A percentile compares a stretch with the other conserved stretches of the same genome.
phyloP scores from a whole-genome alignment of 2,113 vertebrate genomes.

The Acrocephalus arundinaceus region DNA sequence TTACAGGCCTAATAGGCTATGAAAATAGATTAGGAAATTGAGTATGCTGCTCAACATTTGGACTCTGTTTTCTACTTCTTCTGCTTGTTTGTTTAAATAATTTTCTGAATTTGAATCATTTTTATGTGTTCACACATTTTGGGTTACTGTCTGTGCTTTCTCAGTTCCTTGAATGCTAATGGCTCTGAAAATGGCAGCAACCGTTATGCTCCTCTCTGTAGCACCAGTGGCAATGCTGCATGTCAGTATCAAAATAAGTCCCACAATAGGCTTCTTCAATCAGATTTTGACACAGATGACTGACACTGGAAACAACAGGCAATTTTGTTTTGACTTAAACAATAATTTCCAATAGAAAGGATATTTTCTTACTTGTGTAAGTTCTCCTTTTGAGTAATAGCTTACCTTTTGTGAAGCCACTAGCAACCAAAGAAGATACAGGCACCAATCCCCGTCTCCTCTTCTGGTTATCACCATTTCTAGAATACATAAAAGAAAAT shows the following conservation, averaged over 20 bases:
- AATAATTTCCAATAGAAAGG: background rate
- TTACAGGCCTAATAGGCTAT: background rate
- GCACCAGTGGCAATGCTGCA: background rate
- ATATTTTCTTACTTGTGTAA: background rate
- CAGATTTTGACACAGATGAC: background rate
- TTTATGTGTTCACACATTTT: background rate
- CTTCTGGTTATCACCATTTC: background rate
- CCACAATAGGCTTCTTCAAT: background rate
- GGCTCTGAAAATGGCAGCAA: background rate
- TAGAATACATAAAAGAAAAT: background rate
- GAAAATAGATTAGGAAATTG: background rate
- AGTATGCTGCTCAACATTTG: background rate
- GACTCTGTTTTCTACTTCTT: background rate
- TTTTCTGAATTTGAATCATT: background rate
- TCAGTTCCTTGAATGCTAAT: background rate
- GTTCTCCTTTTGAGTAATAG: background rate
- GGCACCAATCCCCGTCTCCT: background rate
- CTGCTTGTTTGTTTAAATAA: background rate
- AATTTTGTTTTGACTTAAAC: background rate
- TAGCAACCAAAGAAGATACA: background rate
- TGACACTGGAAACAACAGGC: background rate
- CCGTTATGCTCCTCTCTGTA: background rate
- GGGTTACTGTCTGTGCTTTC: background rate
- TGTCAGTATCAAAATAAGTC: background rate
- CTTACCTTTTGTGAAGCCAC: background rate